These are phyloP conservation scores for Pleuronectes platessa DNA, from an alignment of 2,113 vertebrate species.

Conservation along the genomic window DNA sequence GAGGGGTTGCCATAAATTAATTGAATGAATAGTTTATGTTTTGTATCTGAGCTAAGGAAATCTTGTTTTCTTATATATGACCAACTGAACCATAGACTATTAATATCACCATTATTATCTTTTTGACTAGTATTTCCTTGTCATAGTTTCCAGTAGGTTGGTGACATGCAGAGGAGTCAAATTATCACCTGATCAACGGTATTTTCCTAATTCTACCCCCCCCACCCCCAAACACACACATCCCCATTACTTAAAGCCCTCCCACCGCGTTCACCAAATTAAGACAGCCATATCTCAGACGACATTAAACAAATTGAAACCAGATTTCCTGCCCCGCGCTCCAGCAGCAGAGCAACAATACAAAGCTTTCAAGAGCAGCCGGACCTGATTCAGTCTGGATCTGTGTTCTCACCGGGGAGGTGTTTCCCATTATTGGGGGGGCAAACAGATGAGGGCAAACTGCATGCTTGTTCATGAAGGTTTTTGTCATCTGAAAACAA, in stretches of 20 bases:
- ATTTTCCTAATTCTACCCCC: slow-evolving; percentile 46
- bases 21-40: no score
- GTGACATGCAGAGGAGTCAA: slow-evolving; percentile 32
- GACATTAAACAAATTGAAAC: slow-evolving; percentile 74
- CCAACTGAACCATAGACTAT: background rate
- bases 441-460: background rate
- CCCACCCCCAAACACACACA: background rate
- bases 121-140: background rate
- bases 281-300: slow-evolving; percentile 66
- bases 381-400: slow-evolving; percentile 27
- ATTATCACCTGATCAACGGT: slow-evolving; percentile 60
- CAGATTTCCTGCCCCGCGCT: slow-evolving; percentile 66
- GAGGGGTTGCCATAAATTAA: background rate
- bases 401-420: slow-evolving; percentile 17
- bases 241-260: slow-evolving; percentile 38
- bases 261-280: slow-evolving; percentile 66
- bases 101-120: no score
- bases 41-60: no score
- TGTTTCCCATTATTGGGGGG: slow-evolving; percentile 6
- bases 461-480: background rate
- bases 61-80: background rate
- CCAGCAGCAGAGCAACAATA: slow-evolving; percentile 43
- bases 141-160: slow-evolving; percentile 41
- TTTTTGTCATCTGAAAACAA: no score
- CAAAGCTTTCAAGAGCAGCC: slow-evolving; percentile 50